phyloP scores from a whole-genome alignment of 1,140 invertebrate species.

The Trichoplusia ni region DNA sequence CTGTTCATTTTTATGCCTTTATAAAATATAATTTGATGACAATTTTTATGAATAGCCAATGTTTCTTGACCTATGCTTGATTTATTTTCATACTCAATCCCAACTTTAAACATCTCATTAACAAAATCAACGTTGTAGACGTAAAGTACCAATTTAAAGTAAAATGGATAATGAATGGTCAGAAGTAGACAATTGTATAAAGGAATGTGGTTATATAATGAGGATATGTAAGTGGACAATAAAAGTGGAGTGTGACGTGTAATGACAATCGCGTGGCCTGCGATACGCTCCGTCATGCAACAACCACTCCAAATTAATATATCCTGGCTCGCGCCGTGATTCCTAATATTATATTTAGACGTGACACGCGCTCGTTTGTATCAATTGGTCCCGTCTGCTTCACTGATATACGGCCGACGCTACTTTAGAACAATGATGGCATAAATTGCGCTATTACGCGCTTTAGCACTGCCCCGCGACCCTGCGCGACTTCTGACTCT shows the following conservation, averaged over 20 bases:
- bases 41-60: too few relatives aligned
- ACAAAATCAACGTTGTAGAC: not conserved
- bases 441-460: slow-evolving; percentile 77
- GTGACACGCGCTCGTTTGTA: slow-evolving; percentile 80
- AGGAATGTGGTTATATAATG: slow-evolving; percentile 29
- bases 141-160: slow-evolving; percentile 1
- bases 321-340: slow-evolving; percentile 81
- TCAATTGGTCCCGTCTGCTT: slow-evolving; percentile 78
- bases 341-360: slow-evolving; percentile 82
- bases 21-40: not conserved
- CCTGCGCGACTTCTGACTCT: slow-evolving; percentile 45
- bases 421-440: slow-evolving; percentile 80
- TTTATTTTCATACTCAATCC: too few relatives aligned
- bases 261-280: slow-evolving; percentile 48
- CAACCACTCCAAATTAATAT: slow-evolving; percentile 78
- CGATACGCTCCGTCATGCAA: slow-evolving; percentile 60
- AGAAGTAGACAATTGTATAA: slow-evolving; percentile 10
- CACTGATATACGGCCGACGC: slow-evolving; percentile 76
- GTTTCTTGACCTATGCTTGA: too few relatives aligned
- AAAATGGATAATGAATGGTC: too few relatives aligned
- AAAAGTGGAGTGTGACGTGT: slow-evolving; percentile 28
- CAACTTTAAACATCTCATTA: too few relatives aligned
- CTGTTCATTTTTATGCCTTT: not conserved
- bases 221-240: slow-evolving; percentile 28
- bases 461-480: slow-evolving; percentile 57